Evolutionary conservation across 2,113 vertebrate species (phyloP).

Genomic region (Myotis yumanensis): DNA sequence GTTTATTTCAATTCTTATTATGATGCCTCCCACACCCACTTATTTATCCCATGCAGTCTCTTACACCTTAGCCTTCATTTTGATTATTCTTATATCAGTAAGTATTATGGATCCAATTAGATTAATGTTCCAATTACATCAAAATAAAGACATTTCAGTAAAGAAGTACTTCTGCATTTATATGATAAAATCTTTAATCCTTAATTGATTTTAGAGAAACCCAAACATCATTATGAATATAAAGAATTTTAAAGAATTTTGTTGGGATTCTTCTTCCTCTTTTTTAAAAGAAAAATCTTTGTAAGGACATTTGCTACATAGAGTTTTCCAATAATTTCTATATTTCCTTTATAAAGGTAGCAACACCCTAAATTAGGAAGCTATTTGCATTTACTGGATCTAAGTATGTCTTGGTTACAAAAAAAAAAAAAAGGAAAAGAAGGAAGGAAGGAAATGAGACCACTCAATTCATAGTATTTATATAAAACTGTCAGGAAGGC

Average conservation of each 20-base stretch:
- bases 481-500: slow-evolving; percentile 42
- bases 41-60: not conserved
- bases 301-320: not conserved
- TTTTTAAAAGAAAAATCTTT: not conserved
- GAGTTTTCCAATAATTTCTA: not conserved
- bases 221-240: not conserved
- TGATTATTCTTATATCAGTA: not conserved
- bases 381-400: not conserved
- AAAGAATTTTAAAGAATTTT: not conserved
- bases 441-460: not conserved
- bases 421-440: not conserved
- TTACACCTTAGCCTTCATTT: not conserved
- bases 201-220: not conserved
- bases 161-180: not conserved
- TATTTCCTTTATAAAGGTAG: not conserved
- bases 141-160: not conserved
- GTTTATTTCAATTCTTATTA: not conserved
- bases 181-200: not conserved
- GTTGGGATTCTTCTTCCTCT: not conserved
- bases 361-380: not conserved
- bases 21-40: not conserved
- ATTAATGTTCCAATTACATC: not conserved
- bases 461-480: slow-evolving; percentile 50
- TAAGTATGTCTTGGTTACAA: not conserved
- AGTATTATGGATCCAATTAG: not conserved